Base-by-base conservation (phyloP, 2,113 vertebrate genomes). In the Tachysurus fulvidraco region DNA sequence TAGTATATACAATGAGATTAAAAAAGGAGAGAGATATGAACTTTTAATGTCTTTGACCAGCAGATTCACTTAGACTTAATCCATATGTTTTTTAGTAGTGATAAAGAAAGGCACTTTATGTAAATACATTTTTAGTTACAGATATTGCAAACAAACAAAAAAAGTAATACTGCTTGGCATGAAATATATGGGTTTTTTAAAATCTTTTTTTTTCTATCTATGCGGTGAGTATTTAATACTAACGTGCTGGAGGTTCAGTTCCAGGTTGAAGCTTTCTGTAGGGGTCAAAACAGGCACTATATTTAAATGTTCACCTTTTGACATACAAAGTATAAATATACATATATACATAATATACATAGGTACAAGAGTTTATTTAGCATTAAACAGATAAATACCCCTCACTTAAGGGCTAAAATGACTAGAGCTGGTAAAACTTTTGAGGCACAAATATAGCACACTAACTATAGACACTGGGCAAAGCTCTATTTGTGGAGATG, bases 401-500 rank as follows among this genome's bases (percentile, higher is more conserved):
- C 28, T 36, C 55, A 30, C n/a, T 54, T 4, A 36, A 59, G 17
- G 30, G 60, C 78, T 23, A 44, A 81, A 60, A 60, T 60, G 14
- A 8, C 54, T 36, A 36, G 9, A 11, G 54, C n/a, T 36, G 52
- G 11, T 79, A 21, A 60, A 60, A 41, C 4, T 23, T 81, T 55
- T 17, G 36, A 59, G 28, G 41, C 78, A 30, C 52, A 80, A 81
- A 81, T 81, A 81, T 60, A 81, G 23, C 78, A 17, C 19, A 3
- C 78, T 44, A 81, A 44, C 30, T 60, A 60, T 60, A 81, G 55
- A 41, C 30, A 14, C 55, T 5, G 28, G 28, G 52, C 28, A 36
- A 41, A 41, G 55, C 77, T 79, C 78, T 81, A 81, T 81, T 81
- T 81, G 78, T 44, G 78, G 78, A 59, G 78, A 81, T 2, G 36